Conservation (phyloP, 2,797 vertebrate genomes). For the Lagocephalus sceleratus region DNA sequence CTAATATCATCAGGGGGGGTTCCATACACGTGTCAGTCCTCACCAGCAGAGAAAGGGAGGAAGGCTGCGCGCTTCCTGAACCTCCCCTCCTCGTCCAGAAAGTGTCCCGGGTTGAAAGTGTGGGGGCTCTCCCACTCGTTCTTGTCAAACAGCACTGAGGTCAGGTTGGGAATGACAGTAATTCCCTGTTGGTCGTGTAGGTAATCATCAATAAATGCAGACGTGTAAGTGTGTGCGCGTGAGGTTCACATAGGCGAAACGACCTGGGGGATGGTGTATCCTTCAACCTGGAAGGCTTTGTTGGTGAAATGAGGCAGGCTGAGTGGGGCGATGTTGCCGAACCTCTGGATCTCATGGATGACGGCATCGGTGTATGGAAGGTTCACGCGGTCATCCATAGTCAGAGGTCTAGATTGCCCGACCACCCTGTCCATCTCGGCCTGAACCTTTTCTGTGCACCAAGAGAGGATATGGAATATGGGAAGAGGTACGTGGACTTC, state of each 20-base stretch:
- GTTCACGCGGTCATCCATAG: constrained; percentile 41
- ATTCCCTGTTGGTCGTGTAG: constrained; percentile 65
- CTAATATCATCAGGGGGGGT: no score
- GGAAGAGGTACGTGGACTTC: neutral
- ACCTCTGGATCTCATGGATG: constrained; percentile 57
- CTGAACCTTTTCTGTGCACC: constrained; percentile 49
- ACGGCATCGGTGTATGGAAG: constrained; percentile 59
- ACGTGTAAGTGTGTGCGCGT: neutral
- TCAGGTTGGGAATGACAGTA: constrained; percentile 45
- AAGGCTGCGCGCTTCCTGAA: constrained; percentile 78
- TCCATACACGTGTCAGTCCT: neutral
- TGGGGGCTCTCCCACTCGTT: constrained; percentile 77
- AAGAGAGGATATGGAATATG: neutral
- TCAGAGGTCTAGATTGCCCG: constrained; percentile 37
- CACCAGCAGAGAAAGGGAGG: constrained; percentile 82
- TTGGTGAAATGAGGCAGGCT: constrained; percentile 30
- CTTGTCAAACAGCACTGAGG: constrained; percentile 76
- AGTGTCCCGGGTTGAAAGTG: constrained; percentile 80
- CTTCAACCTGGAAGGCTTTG: constrained; percentile 37
- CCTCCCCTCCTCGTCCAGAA: constrained; percentile 77
- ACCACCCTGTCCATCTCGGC: constrained; percentile 50
- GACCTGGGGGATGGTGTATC: constrained; percentile 52
- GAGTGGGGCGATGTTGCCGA: constrained; percentile 46
- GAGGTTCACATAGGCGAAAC: neutral
- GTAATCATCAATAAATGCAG: neutral